These are phyloP conservation scores for Linepithema humile DNA, from an alignment of 1,140 invertebrate species.

Conservation along the genomic window DNA sequence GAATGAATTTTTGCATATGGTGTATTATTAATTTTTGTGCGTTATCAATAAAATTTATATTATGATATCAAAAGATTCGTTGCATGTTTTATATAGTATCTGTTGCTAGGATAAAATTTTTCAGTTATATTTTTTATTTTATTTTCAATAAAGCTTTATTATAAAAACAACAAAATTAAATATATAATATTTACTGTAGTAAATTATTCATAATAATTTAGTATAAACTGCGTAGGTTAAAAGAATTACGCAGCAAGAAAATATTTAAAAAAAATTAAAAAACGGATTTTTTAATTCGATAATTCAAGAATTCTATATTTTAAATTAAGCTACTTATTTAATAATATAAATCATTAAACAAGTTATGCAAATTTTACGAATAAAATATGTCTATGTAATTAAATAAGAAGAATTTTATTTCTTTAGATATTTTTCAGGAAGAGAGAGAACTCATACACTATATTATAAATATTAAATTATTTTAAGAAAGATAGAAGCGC, in stretches of 20 bases:
- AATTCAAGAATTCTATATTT: neutral
- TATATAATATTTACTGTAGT: neutral
- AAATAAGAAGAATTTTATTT: neutral
- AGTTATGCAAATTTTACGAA: too few relatives aligned
- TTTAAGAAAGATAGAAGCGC: neutral
- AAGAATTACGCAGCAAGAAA: neutral
- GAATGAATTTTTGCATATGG: neutral
- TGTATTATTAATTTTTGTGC: neutral
- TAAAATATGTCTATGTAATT: neutral
- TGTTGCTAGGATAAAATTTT: neutral
- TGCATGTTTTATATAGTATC: neutral
- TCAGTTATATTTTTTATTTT: neutral
- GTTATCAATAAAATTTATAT: neutral
- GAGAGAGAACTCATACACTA: too few relatives aligned
- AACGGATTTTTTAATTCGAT: neutral
- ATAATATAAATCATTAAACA: neutral
- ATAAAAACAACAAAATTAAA: neutral
- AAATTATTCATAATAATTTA: conserved; percentile 12
- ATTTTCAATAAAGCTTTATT: neutral
- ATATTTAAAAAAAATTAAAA: neutral
- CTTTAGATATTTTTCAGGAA: neutral
- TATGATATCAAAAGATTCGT: neutral
- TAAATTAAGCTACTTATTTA: neutral
- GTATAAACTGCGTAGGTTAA: neutral
- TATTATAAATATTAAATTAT: conserved; percentile 1